Conservation (phyloP, 1,140 invertebrate species). For the Drosophila mayri region DNA sequence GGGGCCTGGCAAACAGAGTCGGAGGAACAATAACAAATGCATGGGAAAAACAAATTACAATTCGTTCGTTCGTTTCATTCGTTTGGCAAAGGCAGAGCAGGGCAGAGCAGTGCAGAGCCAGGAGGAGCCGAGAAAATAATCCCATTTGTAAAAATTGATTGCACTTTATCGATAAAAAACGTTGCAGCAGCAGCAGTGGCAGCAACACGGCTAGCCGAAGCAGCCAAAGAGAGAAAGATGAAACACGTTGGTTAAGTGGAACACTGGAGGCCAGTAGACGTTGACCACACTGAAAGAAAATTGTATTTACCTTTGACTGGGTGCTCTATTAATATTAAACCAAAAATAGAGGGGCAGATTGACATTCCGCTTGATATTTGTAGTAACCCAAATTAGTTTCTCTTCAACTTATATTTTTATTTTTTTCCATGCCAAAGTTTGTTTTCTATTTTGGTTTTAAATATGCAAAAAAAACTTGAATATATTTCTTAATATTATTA, state of each 20-base stretch:
- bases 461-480: neutral
- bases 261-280: constrained; percentile 41
- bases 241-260: constrained; percentile 63
- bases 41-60: constrained; percentile 82
- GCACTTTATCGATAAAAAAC: constrained; percentile 81
- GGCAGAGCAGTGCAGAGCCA: too few species aligned
- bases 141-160: constrained; percentile 84
- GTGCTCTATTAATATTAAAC: neutral
- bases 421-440: too few species aligned
- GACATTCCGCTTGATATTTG: too few species aligned
- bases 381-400: too few species aligned
- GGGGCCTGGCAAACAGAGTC: constrained; percentile 24
- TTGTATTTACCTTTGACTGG: too few species aligned
- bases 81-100: constrained; percentile 18
- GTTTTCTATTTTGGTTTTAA: too few species aligned
- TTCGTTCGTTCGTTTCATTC: constrained; percentile 53
- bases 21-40: constrained; percentile 81
- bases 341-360: neutral
- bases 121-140: constrained; percentile 66
- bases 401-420: too few species aligned
- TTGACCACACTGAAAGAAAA: constrained; percentile 47
- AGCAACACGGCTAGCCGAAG: constrained; percentile 5
- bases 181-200: constrained; percentile 22
- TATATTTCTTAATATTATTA: neutral
- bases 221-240: constrained; percentile 51